Evolutionary conservation across 2,113 vertebrate genomes (phyloP).

Genomic region (Etheostoma spectabile): DNA sequence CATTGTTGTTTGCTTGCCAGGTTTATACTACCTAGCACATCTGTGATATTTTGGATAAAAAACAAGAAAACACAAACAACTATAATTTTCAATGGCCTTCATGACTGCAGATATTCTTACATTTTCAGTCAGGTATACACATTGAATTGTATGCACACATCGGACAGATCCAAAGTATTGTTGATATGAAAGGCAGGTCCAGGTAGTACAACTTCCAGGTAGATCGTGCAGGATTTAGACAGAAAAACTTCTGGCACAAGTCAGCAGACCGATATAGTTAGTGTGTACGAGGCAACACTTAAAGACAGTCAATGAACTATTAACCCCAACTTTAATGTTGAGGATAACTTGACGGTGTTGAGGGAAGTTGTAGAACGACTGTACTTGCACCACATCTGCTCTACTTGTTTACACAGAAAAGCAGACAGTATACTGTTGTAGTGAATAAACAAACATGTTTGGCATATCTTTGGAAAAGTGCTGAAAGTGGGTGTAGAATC

Average conservation of each 20-base stretch:
- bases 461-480: neutral
- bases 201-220: neutral
- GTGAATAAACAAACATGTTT: neutral
- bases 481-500: neutral
- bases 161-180: neutral
- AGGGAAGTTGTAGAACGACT: constrained; percentile 9
- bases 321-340: neutral
- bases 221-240: neutral
- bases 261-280: neutral
- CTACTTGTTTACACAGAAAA: constrained; percentile 8
- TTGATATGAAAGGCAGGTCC: neutral
- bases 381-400: constrained; percentile 6
- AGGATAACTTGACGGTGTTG: neutral
- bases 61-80: neutral
- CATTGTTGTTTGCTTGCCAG: neutral
- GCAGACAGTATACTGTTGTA: neutral
- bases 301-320: neutral
- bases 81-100: neutral
- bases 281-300: neutral
- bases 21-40: neutral
- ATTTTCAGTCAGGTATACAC: neutral
- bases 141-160: neutral
- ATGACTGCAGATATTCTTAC: neutral
- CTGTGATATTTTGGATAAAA: neutral
- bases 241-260: constrained; percentile 1